Evolutionary conservation across 2,113 vertebrate genomes (phyloP).

Genomic region (Bambusicola thoracicus): DNA sequence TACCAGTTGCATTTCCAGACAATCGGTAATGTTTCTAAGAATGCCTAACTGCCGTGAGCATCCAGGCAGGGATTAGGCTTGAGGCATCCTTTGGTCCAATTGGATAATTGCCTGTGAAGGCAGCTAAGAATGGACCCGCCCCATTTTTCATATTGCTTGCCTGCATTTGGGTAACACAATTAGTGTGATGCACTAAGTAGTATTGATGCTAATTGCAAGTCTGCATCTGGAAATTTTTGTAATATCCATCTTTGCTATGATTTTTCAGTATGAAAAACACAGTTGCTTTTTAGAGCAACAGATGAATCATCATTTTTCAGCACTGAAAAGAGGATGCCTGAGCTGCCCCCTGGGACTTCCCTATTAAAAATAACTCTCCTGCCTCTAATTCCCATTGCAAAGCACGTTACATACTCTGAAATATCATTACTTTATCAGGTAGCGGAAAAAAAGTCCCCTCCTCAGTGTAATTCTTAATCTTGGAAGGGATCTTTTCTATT

Average conservation of each 20-base stretch:
- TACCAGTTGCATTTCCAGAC: neutral
- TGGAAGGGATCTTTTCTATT: neutral
- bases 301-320: neutral
- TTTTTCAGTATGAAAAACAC: neutral
- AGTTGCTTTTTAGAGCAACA: neutral
- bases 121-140: neutral
- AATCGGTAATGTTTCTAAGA: neutral
- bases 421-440: neutral
- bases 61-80: neutral
- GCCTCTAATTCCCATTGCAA: neutral
- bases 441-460: neutral
- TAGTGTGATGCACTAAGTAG: neutral
- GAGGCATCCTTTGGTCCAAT: conserved; percentile 7
- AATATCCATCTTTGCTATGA: neutral
- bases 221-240: conserved; percentile 41
- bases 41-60: neutral
- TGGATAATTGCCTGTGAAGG: neutral
- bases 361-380: neutral
- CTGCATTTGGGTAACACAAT: neutral
- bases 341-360: neutral
- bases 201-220: conserved; percentile 16
- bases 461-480: neutral
- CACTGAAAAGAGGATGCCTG: neutral
- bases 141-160: neutral
- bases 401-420: neutral